Base-by-base conservation (phyloP, 2,888 invertebrate genomes). In the Galerucella calmariensis region DNA sequence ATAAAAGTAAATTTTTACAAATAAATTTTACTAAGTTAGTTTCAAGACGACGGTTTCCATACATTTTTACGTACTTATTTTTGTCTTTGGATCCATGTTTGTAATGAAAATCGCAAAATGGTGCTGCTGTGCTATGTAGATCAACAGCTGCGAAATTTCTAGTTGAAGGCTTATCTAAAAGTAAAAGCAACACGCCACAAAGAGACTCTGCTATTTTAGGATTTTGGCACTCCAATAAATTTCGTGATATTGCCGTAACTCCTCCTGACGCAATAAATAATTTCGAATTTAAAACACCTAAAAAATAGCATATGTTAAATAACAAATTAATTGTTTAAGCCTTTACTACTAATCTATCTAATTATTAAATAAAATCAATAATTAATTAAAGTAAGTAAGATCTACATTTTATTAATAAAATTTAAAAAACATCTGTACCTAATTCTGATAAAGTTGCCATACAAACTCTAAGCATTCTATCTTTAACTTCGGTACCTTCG, bases 61-160 rank as follows among this genome's bases (percentile, higher is more conserved):
- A 1, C n/a, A 14, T 9, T 10, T n/a, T 10, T 2, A 61, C 72
- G 78, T 85, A 93, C 94, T 92, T 92, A 87, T 91, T 92, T 81
- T 92, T 91, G 83, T 93, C 93, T 85, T 92, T 91, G 82, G 93
- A 94, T 35, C 92, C 91, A 73, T 92, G 90, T 77, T 92, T 90
- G 85, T 92, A 92, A 85, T 96, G 96, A 84, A 96, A 94, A 88
- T 98, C 98, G 84, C 97, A 97, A 86, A 97, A 97, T 0, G 98
- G 97, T 16, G 97, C 96, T 74, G 96, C 93, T 67, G 99, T 90
- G 86, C 94, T 94, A 86, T 96, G 92, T 73, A 98, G 90, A 85
- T 97, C 94, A 44, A 97, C 91, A 51, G 92, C 91, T 14, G 94
- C 94, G 69, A 91, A 90, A 80, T 90, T 90, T 71, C 98, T 90